These are phyloP conservation scores for Pipistrellus nathusii DNA, from an alignment of 2,797 vertebrate species.

Conservation along the genomic window DNA sequence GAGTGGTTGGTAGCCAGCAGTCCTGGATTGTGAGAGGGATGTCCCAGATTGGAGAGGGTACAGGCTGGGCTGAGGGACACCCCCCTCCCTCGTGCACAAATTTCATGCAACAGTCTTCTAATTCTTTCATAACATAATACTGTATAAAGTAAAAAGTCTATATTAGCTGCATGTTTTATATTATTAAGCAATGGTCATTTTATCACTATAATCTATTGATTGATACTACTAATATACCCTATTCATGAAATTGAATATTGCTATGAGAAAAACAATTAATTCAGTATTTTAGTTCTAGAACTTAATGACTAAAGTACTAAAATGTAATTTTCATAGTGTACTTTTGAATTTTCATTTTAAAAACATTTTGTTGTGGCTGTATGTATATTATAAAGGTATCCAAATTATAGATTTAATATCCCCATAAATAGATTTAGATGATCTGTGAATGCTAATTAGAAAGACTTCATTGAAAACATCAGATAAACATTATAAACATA, in stretches of 20 bases:
- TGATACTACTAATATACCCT: background rate
- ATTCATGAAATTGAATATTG: constrained; percentile 25
- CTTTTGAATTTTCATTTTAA: constrained; percentile 49
- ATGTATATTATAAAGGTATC: background rate
- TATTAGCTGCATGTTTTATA: background rate
- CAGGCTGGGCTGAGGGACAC: too few species aligned
- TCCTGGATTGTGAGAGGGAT: too few species aligned
- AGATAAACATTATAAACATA: constrained; percentile 18
- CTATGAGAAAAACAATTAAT: constrained; percentile 64
- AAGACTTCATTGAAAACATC: constrained; percentile 42
- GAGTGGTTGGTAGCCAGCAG: too few species aligned
- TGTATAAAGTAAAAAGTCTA: constrained; percentile 23
- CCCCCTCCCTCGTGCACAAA: too few species aligned
- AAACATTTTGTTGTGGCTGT: background rate
- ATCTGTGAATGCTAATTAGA: constrained; percentile 50
- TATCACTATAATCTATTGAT: background rate
- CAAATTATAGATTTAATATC: constrained; percentile 25
- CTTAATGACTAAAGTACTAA: constrained; percentile 10
- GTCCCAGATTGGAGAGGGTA: too few species aligned
- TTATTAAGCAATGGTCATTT: background rate
- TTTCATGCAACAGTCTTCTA: too few species aligned
- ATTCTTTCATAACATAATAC: background rate
- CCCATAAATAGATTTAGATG: constrained; percentile 22
- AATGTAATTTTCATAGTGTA: constrained; percentile 50
- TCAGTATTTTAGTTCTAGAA: constrained; percentile 44